Evolutionary conservation across 2,888 invertebrate species (phyloP), one percentile per base, ranked within the genome.

Genomic region (Nipponacmea schrenckii): DNA sequence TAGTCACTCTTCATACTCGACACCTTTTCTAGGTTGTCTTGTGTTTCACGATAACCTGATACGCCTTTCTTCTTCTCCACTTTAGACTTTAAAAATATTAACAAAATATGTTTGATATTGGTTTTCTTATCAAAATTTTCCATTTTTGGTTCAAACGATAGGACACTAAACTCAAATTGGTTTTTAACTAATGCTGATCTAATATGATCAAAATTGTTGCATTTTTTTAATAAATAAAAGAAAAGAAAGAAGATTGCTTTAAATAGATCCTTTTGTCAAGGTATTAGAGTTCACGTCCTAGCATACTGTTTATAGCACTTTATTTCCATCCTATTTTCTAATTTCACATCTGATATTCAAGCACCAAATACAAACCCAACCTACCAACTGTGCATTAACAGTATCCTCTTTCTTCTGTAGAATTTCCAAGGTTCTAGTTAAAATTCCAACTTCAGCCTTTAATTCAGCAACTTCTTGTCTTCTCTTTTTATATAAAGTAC

Each of bases 401-500:
- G 88, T 84, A 27, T 90, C 90, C 74, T 91, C 90, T 73, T 90
- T 87, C 69, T 90, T 88, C 63, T 90, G 88, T 63, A 96, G 90
- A 68, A 95, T 93, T 83, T 94, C 94, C 71, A 93, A 89, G 0
- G 95, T 95, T 73, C 95, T 91, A 17, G 92, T 91, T 62, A 95
- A 89, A 62, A 95, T 92, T 14, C 94, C 94, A 46, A 92, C 91
- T 89, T 96, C 96, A 0, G 94, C 93, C 72, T 93, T 92, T 72
- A 94, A 90, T 68, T 93, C 93, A 10, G 94, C 92, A 79, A 95
- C 90, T 87, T 94, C 94, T 66, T 93, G 91, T 82, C 94, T 91
- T 86, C 94, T 94, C 85, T 94, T 92, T 90, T 95, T 96, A 89
- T 95, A 96, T 14, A 93, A 90, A 10, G 93, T 93, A 85, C 94